phyloP scores from a whole-genome alignment of 2,797 vertebrate species.

The Danio albolineatus region DNA sequence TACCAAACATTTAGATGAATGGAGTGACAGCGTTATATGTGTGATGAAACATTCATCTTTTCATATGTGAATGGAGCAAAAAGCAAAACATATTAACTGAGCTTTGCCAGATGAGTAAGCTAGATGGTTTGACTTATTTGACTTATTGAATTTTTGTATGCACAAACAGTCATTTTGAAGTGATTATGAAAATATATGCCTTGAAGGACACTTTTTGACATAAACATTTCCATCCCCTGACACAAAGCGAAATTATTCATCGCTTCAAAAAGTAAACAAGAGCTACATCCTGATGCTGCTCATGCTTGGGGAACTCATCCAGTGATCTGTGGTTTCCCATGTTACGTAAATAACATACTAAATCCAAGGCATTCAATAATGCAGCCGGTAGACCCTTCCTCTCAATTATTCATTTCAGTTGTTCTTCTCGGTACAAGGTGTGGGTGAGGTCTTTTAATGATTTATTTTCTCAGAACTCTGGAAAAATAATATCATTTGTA shows the following conservation, averaged over 20 bases:
- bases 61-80: conserved; percentile 7
- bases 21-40: conserved; percentile 17
- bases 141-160: conserved; percentile 28
- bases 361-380: conserved; percentile 59
- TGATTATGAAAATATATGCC: conserved; percentile 32
- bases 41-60: conserved; percentile 8
- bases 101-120: conserved; percentile 23
- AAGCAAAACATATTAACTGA: conserved; percentile 30
- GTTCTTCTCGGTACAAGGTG: conserved; percentile 33
- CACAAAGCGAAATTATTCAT: conserved; percentile 39
- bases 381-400: conserved; percentile 56
- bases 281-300: conserved; percentile 30
- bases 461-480: conserved; percentile 34
- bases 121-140: conserved; percentile 4
- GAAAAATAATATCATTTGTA: conserved; percentile 23
- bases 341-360: conserved; percentile 64
- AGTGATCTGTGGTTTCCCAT: conserved; percentile 34
- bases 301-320: conserved; percentile 62
- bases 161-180: conserved; percentile 14
- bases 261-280: conserved; percentile 25
- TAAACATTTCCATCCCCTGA: neutral
- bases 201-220: conserved; percentile 18
- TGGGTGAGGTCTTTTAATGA: conserved; percentile 18
- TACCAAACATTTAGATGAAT: neutral
- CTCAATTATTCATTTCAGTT: conserved; percentile 69